These are phyloP conservation scores for Boloria selene DNA, from an alignment of 2,888 invertebrate genomes.

Conservation along the genomic window DNA sequence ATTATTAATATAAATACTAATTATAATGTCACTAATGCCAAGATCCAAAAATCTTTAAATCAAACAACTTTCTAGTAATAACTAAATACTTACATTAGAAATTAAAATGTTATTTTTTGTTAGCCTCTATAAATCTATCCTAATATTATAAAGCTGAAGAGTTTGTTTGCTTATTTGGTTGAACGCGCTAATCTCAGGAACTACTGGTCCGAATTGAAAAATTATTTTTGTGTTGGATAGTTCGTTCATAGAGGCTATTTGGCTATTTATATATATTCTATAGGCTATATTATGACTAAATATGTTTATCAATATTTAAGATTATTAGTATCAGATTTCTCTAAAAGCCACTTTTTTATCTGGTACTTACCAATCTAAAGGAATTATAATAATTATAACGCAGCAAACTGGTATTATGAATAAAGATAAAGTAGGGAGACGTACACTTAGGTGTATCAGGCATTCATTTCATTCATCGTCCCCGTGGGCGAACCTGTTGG, in stretches of 20 bases:
- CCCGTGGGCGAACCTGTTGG: constrained; percentile 32
- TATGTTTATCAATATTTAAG: no score
- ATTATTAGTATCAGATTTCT: background rate
- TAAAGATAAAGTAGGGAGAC: constrained; percentile 7
- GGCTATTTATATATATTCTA: no score
- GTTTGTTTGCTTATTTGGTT: no score
- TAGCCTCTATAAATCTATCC: no score
- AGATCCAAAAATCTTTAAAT: constrained; percentile 6
- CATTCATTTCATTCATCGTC: constrained; percentile 26
- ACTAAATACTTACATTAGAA: constrained; percentile 1
- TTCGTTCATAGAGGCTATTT: no score
- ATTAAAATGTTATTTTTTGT: background rate
- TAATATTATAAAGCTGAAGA: no score
- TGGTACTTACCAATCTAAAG: constrained; percentile 1
- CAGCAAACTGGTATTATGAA: constrained; percentile 20
- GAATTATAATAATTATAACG: constrained; percentile 22
- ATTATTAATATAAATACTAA: constrained; percentile 7
- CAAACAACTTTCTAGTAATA: constrained; percentile 9
- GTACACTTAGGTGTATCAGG: constrained; percentile 15
- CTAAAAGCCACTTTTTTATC: constrained; percentile 9
- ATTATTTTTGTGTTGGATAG: no score
- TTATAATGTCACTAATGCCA: constrained; percentile 3
- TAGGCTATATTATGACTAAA: no score
- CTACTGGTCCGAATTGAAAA: no score
- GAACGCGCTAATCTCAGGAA: no score